Evolutionary conservation across 2,888 invertebrate species (phyloP).

Genomic region (Coelinius sp.): DNA sequence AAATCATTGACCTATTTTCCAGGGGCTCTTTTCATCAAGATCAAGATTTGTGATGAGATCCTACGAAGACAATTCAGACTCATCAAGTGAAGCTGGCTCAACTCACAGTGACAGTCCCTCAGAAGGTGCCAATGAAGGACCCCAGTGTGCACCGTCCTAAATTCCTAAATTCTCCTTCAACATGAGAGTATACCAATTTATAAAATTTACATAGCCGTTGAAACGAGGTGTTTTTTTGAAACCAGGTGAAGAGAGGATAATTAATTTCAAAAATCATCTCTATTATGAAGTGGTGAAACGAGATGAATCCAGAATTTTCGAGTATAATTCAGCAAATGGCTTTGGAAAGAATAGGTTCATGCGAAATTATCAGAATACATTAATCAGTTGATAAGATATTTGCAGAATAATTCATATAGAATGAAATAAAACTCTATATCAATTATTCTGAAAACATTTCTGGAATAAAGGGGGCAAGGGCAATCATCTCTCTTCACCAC

Average conservation of each 20-base stretch:
- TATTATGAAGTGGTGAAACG: neutral
- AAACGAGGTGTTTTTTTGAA: neutral
- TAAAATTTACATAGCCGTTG: neutral
- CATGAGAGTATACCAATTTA: neutral
- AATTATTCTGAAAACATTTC: neutral
- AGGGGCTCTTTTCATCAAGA: neutral
- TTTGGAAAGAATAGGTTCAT: neutral
- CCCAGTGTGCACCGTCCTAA: constrained; percentile 53
- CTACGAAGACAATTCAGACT: constrained; percentile 29
- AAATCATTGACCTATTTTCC: neutral
- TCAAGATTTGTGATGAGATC: neutral
- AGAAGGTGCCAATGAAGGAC: constrained; percentile 44
- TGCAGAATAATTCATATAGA: too few relatives aligned
- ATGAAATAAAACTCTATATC: too few relatives aligned
- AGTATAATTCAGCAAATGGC: neutral
- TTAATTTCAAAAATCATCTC: neutral
- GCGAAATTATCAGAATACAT: neutral
- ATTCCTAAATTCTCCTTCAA: neutral
- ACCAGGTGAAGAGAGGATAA: neutral
- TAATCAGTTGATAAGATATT: neutral
- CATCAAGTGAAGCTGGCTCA: constrained; percentile 43
- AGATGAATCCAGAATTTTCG: neutral
- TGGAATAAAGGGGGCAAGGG: too few relatives aligned
- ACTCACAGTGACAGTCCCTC: constrained; percentile 46
- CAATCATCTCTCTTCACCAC: neutral